Conservation (phyloP, 2,888 invertebrate genomes). For the Watsonalla cultraria region DNA sequence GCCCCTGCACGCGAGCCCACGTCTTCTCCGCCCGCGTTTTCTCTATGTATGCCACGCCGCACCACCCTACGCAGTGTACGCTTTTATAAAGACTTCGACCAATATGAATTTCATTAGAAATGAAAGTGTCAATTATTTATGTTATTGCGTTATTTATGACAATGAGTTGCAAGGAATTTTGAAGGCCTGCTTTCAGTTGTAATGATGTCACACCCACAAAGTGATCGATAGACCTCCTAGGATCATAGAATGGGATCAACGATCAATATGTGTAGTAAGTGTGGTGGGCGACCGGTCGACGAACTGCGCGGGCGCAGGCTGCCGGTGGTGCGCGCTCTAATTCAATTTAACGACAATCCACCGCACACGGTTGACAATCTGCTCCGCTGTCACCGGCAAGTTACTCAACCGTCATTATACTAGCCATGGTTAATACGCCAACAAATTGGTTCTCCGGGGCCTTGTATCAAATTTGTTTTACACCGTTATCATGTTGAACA, state of each 20-base stretch:
- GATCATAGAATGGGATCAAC: constrained; percentile 72
- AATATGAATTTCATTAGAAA: neutral
- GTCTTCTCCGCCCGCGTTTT: constrained; percentile 31
- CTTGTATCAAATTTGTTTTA: constrained; percentile 25
- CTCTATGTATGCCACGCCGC: constrained; percentile 27
- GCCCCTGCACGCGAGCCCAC: constrained; percentile 39
- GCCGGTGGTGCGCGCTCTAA: constrained; percentile 67
- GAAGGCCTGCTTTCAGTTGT: constrained; percentile 29
- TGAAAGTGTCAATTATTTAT: neutral
- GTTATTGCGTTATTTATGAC: neutral
- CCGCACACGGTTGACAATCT: constrained; percentile 50
- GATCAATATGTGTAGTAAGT: constrained; percentile 66
- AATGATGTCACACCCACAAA: constrained; percentile 59
- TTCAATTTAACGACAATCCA: constrained; percentile 73
- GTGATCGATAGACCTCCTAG: constrained; percentile 62
- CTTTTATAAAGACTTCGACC: constrained; percentile 19
- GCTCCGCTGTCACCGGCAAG: constrained; percentile 42
- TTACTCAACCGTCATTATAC: constrained; percentile 47
- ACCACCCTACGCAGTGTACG: constrained; percentile 40
- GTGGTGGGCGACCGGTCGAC: constrained; percentile 75
- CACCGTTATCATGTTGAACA: constrained; percentile 29
- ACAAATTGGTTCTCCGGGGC: constrained; percentile 32
- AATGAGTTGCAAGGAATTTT: neutral
- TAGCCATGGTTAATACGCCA: constrained; percentile 32
- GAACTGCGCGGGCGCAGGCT: constrained; percentile 75